Evolutionary conservation across 2,113 vertebrate species (phyloP), one percentile per base, ranked within the genome.

Genomic region (Boleophthalmus pectinirostris): DNA sequence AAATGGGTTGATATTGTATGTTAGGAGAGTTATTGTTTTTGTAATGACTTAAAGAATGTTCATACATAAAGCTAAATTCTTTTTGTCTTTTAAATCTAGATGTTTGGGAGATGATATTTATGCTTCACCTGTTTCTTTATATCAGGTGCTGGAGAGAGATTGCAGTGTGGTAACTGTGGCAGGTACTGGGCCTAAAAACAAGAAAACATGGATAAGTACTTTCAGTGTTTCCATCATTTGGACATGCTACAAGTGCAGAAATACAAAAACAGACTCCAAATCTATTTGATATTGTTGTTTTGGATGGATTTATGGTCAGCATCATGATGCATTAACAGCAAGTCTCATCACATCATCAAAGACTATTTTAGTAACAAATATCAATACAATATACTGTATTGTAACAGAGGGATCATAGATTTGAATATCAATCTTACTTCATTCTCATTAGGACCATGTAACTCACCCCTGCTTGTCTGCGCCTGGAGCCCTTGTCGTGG

Each of bases 91-190:
- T 25, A 58, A 7, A 15, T 29, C 87, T 86, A 94, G 66, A 95
- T 94, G 88, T 94, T 94, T 78, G 93, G 94, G 60, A 95, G 88
- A 84, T 94, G 93, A 66, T 91, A 93, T 86, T 91, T 94, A 72
- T 90, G 90, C 78, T 93, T 93, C 77, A 91, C 87, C 51, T 91
- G 92, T 68, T 93, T 95, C 91, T 93, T 95, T 51, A 89, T 70
- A 13, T 95, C 94, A 0, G 92, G 91, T 9, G 93, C 93, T 14
- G 93, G 94, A 21, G 93, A 94, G 70, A 92, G 82, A 89, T 93
- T 95, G 76, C 86, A 94, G 87, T 87, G 90, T n/a, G 85, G 88
- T 68, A 95, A 78, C 77, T 94, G 93, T 29, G 94, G 94, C 65
- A 95, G 83, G 78, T 94, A 94, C 84, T 95, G 94, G 29, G 81